These are phyloP conservation scores for Mico argentatus DNA, from an alignment of 2,797 vertebrate genomes.

Conservation along the genomic window DNA sequence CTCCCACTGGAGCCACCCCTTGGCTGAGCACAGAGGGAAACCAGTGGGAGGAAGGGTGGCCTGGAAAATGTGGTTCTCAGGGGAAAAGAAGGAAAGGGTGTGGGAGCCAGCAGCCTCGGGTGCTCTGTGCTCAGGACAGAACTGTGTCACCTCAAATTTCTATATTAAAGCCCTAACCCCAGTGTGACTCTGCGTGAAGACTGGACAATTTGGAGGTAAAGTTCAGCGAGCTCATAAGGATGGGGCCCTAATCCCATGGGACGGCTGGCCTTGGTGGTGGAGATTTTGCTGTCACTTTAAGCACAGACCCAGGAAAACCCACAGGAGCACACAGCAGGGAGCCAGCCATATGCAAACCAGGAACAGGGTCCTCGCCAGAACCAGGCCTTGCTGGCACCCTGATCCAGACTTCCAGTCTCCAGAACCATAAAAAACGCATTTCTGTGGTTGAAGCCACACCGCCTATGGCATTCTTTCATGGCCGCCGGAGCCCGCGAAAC, in stretches of 20 bases:
- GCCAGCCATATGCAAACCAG: not conserved
- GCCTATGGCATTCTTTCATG: not conserved
- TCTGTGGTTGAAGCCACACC: not conserved
- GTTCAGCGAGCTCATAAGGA: not conserved
- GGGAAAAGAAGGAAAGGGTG: rapidly evolving
- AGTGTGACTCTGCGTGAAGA: not conserved
- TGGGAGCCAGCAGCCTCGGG: not conserved
- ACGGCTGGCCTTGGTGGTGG: not conserved
- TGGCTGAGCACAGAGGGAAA: not conserved
- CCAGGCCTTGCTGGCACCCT: rapidly evolving
- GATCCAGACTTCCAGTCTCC: no score
- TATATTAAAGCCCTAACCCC: not conserved
- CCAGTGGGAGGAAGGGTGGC: not conserved
- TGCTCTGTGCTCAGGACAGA: not conserved
- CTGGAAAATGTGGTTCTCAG: not conserved
- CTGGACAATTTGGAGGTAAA: not conserved
- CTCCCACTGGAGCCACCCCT: no score
- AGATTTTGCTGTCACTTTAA: not conserved
- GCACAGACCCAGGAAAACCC: not conserved
- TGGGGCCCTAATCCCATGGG: not conserved
- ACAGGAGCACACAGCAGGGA: not conserved
- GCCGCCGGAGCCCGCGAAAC: not conserved
- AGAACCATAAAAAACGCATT: no score
- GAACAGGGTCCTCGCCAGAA: no score
- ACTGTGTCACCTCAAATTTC: not conserved